Percentiles rank a stretch among this genome's conserved stretches.
Conservation (phyloP, 2,888 invertebrate genomes). For the Netelia fuscicornis region DNA sequence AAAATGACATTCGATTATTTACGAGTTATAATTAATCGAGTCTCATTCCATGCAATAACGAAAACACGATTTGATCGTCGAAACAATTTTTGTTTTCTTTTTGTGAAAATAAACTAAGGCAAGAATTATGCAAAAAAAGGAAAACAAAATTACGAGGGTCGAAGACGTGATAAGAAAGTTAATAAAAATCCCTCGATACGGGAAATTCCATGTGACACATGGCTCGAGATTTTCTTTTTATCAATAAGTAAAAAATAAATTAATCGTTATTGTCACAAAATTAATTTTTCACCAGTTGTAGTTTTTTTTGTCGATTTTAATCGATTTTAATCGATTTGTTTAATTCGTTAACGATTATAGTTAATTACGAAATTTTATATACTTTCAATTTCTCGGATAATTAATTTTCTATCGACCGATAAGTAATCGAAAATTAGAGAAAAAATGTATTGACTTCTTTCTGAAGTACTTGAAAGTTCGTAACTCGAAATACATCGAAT, state of each 20-base stretch:
- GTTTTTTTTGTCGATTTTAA: too few relatives aligned
- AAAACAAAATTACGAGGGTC: too few relatives aligned
- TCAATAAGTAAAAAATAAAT: not conserved
- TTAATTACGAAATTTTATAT: not conserved
- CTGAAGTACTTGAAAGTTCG: not conserved
- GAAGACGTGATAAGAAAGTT: not conserved
- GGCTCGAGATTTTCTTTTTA: not conserved
- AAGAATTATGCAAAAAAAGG: not conserved
- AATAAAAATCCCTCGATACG: not conserved
- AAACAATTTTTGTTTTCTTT: too few relatives aligned
- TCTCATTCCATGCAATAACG: too few relatives aligned
- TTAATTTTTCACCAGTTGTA: too few relatives aligned
- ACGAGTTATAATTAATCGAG: too few relatives aligned
- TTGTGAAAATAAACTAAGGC: not conserved
- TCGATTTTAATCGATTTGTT: not conserved
- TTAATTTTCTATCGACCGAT: not conserved
- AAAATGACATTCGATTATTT: not conserved
- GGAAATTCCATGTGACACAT: not conserved
- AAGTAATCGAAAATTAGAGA: constrained; percentile 22
- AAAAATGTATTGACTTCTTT: not conserved
- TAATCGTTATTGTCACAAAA: too few relatives aligned
- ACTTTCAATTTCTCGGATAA: not conserved
- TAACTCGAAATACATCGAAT: constrained; percentile 10
- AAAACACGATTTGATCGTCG: too few relatives aligned
- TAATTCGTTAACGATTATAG: not conserved